Evolutionary conservation across 2,888 invertebrate genomes (phyloP), one percentile per base, ranked within the genome.

Genomic region (Melinopterus prodromus): DNA sequence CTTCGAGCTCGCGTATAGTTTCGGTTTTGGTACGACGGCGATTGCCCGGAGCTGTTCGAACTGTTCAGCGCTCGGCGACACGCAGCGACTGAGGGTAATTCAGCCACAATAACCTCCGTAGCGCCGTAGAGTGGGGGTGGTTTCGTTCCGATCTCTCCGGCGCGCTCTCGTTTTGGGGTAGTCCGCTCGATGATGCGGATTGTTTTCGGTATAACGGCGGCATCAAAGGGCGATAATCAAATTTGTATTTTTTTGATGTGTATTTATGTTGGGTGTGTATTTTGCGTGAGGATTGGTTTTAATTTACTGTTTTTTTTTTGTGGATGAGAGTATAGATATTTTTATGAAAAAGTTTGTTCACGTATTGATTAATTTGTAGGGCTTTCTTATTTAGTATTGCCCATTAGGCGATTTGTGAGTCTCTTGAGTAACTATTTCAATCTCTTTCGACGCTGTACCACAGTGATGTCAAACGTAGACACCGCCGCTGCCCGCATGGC

Each of bases 41-140:
- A 26, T 74, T 7, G 35, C 74, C 35, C 74, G 74, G 74, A 16
- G 37, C 74, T 36, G 74, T 14, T n/a, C 74, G 16, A 74, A 37
- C 37, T 74, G 53, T 53, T 37, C 9, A 35, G n/a, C 74, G 74
- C 7, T n/a, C 35, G 14, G 36, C 35, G 74, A 74, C 37, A 74
- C 16, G 74, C 74, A 37, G 26, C 36, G 36, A 74, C 74, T 74
- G 53, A 74, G 74, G 74, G 74, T 74, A 74, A 74, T 74, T 74
- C 74, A 26, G 74, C 74, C 37, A 74, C 74, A 74, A 74, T 26
- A 37, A 74, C 35, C 36, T 74, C 74, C 26, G 74, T n/a, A 74
- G 35, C 74, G 74, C 74, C 36, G n/a, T 36, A 74, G 16, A n/a
- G 74, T 74, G 74, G 74, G 74, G 74, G 74, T 74, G n/a, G 74